Conservation (phyloP, 2,113 vertebrate genomes). For the Tachysurus vachellii region DNA sequence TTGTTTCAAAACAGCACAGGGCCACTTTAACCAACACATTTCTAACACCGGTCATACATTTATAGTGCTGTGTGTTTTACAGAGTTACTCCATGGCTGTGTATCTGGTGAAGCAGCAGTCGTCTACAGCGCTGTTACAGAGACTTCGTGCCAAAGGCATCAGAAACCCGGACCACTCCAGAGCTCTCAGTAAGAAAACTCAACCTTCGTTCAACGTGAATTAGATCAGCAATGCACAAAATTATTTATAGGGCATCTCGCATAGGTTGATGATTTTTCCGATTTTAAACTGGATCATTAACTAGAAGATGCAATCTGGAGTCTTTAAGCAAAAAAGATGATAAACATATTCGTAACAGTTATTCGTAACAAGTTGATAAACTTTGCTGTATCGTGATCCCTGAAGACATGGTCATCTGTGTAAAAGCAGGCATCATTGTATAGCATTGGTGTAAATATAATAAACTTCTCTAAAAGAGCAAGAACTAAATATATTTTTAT, state of each 20-base stretch:
- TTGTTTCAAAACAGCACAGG: not conserved
- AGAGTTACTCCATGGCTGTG: constrained; percentile 98
- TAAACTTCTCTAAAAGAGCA: not conserved
- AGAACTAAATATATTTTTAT: not conserved
- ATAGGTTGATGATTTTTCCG: not conserved
- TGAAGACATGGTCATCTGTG: too few relatives aligned
- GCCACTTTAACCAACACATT: too few relatives aligned
- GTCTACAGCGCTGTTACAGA: constrained; percentile 91
- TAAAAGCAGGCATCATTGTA: not conserved
- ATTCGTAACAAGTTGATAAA: too few relatives aligned
- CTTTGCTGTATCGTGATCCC: not conserved
- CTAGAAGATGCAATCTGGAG: not conserved
- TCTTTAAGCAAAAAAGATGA: not conserved
- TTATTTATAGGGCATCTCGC: too few relatives aligned
- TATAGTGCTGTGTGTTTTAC: constrained; percentile 40
- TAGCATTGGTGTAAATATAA: not conserved
- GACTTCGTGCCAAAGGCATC: constrained; percentile 95
- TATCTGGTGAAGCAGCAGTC: constrained; percentile 98
- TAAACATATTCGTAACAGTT: too few relatives aligned
- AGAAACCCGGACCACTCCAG: constrained; percentile 98
- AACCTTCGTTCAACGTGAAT: too few relatives aligned
- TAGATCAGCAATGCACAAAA: not conserved
- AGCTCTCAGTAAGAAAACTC: constrained; percentile 86
- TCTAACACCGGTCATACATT: not conserved
- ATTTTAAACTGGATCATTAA: not conserved